Evolutionary conservation across 2,113 vertebrate genomes (phyloP).

Genomic region (Chaetura pelagica): DNA sequence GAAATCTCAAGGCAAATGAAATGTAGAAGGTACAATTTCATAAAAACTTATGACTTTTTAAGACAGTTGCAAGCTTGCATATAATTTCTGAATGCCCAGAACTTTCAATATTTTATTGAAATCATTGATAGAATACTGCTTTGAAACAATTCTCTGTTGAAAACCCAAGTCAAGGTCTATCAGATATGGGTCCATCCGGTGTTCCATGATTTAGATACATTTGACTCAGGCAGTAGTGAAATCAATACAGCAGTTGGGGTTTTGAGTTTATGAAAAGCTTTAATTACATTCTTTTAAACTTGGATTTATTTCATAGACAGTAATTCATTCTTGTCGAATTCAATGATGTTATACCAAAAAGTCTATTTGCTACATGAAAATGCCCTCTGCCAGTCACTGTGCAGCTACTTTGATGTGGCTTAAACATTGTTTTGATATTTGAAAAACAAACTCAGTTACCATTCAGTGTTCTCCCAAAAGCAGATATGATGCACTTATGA

Average conservation of each 20-base stretch:
- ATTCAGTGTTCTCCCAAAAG: not conserved
- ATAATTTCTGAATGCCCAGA: not conserved
- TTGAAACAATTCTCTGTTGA: not conserved
- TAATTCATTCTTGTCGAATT: slow-evolving; percentile 13
- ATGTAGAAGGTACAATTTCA: not conserved
- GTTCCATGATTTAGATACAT: not conserved
- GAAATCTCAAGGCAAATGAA: not conserved
- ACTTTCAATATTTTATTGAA: not conserved
- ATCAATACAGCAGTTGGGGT: not conserved
- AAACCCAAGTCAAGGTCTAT: not conserved
- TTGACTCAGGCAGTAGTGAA: not conserved
- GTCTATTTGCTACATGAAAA: not conserved
- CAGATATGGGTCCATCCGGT: not conserved
- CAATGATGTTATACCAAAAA: not conserved
- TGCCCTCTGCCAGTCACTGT: not conserved
- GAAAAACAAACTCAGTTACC: slow-evolving; percentile 24
- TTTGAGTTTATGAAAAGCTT: slow-evolving; percentile 4
- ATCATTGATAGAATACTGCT: not conserved
- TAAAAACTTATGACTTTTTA: not conserved
- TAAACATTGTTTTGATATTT: slow-evolving; percentile 6
- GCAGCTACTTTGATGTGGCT: not conserved
- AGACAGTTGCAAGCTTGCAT: not conserved
- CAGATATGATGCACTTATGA: not conserved
- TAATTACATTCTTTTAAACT: not conserved
- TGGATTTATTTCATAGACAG: not conserved